A percentile compares a stretch with the other conserved stretches of the same genome.
These are phyloP conservation scores for Apotomis betuletana DNA, from an alignment of 2,888 invertebrate genomes.

Conservation along the genomic window DNA sequence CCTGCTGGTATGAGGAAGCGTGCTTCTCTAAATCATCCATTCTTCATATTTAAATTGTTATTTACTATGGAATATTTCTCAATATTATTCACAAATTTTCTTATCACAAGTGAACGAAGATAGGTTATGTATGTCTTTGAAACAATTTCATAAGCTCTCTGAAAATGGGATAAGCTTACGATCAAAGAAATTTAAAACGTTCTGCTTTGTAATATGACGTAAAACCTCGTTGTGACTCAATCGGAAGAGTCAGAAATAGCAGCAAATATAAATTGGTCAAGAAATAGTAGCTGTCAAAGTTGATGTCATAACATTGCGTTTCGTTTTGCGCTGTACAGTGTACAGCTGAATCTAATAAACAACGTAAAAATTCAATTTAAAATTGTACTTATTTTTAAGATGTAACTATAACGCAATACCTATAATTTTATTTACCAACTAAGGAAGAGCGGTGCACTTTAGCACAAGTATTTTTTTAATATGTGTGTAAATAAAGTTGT, in stretches of 20 bases:
- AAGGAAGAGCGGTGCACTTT: too few relatives aligned
- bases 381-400: too few relatives aligned
- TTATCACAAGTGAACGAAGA: constrained; percentile 50
- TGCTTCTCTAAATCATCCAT: constrained; percentile 80
- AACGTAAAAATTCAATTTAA: too few relatives aligned
- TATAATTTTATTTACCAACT: too few relatives aligned
- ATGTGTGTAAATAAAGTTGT: too few relatives aligned
- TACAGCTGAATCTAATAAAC: too few relatives aligned
- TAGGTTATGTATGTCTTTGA: constrained; percentile 43
- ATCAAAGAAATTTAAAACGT: constrained; percentile 5
- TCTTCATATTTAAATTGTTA: constrained; percentile 78
- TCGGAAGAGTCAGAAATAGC: constrained; percentile 31
- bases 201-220: not conserved
- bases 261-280: constrained; percentile 43
- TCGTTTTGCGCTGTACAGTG: constrained; percentile 11
- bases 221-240: constrained; percentile 29
- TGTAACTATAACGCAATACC: too few relatives aligned
- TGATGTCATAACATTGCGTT: constrained; percentile 43
- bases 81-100: constrained; percentile 58
- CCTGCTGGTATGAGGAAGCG: constrained; percentile 75
- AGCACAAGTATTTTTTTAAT: too few relatives aligned
- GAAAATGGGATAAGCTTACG: constrained; percentile 15
- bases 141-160: constrained; percentile 5
- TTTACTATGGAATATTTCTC: constrained; percentile 59
- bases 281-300: constrained; percentile 43